Conservation (phyloP, 2,797 vertebrate species). For the Fundulus diaphanus region DNA sequence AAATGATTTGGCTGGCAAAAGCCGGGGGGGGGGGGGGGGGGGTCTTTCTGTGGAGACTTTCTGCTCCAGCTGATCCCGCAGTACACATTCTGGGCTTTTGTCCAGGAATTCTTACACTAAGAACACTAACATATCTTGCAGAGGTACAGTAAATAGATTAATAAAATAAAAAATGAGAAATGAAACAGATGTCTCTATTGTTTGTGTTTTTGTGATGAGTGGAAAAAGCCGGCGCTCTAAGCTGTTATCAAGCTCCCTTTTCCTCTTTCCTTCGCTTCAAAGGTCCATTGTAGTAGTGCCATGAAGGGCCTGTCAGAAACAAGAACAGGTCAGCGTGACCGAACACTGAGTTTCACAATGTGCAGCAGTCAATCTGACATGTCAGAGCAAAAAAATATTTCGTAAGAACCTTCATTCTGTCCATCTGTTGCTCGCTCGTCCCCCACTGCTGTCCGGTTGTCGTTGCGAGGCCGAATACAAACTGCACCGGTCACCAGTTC, state of each 20-base stretch:
- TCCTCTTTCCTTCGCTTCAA: no score
- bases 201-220: slow-evolving; percentile 5
- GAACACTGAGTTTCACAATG: neutral
- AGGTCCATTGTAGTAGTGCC: neutral
- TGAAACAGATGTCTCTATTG: neutral
- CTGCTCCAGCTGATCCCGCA: slow-evolving; percentile 5
- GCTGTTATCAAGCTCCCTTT: no score
- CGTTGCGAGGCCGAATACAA: no score
- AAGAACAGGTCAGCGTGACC: neutral
- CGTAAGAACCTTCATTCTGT: no score
- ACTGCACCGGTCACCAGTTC: no score
- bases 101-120: neutral
- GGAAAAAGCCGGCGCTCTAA: slow-evolving; percentile 2
- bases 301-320: neutral
- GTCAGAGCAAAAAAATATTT: neutral
- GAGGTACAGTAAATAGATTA: neutral
- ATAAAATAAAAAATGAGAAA: neutral
- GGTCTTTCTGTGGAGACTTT: slow-evolving; percentile 4
- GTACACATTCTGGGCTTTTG: neutral
- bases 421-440: no score
- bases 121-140: no score
- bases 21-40: neutral
- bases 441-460: no score
- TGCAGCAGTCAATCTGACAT: neutral
- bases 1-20: slow-evolving; percentile 13